Evolutionary conservation across 1,140 invertebrate genomes (phyloP).

Genomic region (Halesus radiatus): DNA sequence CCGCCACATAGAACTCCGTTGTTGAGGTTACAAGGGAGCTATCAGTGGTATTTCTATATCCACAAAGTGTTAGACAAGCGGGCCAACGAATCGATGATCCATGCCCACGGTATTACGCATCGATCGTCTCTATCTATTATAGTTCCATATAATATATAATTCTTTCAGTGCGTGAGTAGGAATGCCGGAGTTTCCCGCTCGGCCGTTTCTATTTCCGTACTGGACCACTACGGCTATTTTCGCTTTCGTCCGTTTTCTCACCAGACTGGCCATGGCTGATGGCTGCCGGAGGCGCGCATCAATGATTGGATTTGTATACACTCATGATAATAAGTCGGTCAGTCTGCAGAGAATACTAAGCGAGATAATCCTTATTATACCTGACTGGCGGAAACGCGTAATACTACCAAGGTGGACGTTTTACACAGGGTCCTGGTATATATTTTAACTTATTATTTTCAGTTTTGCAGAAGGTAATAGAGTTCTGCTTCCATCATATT

Average conservation of each 20-base stretch:
- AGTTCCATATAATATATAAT: background rate
- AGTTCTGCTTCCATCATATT: no score
- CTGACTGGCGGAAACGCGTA: no score
- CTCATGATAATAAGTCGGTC: background rate
- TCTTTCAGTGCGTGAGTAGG: conserved; percentile 1
- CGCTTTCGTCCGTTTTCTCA: conserved; percentile 6
- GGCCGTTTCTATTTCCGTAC: conserved; percentile 7
- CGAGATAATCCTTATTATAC: background rate
- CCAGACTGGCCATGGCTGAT: background rate
- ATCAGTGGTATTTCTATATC: background rate
- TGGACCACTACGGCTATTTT: conserved; percentile 22
- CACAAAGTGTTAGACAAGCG: background rate
- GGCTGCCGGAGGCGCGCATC: background rate
- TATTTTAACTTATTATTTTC: no score
- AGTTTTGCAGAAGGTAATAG: no score
- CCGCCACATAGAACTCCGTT: no score
- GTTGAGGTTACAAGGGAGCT: no score
- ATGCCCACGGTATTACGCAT: background rate
- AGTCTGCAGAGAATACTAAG: background rate
- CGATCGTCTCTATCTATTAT: no score
- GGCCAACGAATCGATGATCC: background rate
- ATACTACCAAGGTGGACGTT: no score
- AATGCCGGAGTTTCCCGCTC: conserved; percentile 24
- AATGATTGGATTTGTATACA: background rate
- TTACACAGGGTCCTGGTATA: no score